These are phyloP conservation scores for Psococerastis gibbosa DNA, from an alignment of 2,888 invertebrate species.

Conservation along the genomic window DNA sequence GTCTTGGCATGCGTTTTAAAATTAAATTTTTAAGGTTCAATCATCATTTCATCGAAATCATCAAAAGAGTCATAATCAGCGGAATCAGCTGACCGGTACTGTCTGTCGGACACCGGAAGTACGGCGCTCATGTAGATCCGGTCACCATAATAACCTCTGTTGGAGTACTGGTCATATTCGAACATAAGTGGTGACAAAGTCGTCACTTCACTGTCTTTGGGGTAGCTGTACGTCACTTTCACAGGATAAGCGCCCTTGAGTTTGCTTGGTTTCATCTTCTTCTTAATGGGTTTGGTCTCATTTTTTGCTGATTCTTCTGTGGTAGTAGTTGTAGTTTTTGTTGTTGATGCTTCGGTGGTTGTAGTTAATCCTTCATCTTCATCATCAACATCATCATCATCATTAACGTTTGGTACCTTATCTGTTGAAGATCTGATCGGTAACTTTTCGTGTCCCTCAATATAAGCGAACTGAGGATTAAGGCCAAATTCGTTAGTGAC, in stretches of 20 bases:
- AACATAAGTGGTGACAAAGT: neutral
- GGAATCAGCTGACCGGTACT: neutral
- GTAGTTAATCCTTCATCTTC: neutral
- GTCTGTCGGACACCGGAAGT: neutral
- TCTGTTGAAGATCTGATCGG: neutral
- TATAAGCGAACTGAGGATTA: neutral
- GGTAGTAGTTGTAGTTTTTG: neutral
- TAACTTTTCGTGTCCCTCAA: neutral
- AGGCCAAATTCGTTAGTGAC: neutral
- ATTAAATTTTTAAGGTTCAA: neutral
- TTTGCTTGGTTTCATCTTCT: neutral
- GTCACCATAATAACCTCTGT: slow-evolving; percentile 5
- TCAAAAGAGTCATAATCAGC: neutral
- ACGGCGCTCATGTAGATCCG: slow-evolving; percentile 7
- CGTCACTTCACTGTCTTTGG: neutral
- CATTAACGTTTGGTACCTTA: no score
- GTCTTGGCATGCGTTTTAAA: neutral
- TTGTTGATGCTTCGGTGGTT: neutral
- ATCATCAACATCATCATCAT: no score
- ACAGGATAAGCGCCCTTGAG: neutral
- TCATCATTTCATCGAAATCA: neutral
- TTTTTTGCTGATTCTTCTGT: neutral
- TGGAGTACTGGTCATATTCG: neutral
- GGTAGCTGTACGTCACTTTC: neutral
- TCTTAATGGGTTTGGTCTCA: no score